These are phyloP conservation scores for Drosophila melanogaster DNA, from an alignment of 1,140 invertebrate genomes.

Conservation along the genomic window Release_6_plus_ISO1_MT NT_033779.5:660501-661000, in stretches of 20 bases:
- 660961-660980: conserved; percentile 56
- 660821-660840: conserved; percentile 19
- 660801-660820: conserved; percentile 1
- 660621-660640: conserved; percentile 48
- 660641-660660: conserved; percentile 83
- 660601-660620: not conserved
- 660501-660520: not conserved
- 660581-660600: conserved; percentile 43
- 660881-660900: conserved; percentile 15
- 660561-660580: conserved; percentile 74
- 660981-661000: conserved; percentile 29
- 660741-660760: conserved; percentile 57
- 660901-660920: conserved; percentile 18
- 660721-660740: conserved; percentile 26
- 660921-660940: conserved; percentile 60
- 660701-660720: conserved; percentile 25
- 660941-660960: conserved; percentile 80
- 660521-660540: conserved; percentile 25
- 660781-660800: conserved; percentile 10
- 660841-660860: conserved; percentile 51
- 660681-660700: conserved; percentile 76
- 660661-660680: conserved; percentile 79
- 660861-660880: conserved; percentile 20
- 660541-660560: conserved; percentile 51
- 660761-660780: conserved; percentile 25